Percentiles rank a stretch among this genome's conserved stretches.
Evolutionary conservation across 2,113 vertebrate species (phyloP).

Genomic region (Empidonax alnorum): DNA sequence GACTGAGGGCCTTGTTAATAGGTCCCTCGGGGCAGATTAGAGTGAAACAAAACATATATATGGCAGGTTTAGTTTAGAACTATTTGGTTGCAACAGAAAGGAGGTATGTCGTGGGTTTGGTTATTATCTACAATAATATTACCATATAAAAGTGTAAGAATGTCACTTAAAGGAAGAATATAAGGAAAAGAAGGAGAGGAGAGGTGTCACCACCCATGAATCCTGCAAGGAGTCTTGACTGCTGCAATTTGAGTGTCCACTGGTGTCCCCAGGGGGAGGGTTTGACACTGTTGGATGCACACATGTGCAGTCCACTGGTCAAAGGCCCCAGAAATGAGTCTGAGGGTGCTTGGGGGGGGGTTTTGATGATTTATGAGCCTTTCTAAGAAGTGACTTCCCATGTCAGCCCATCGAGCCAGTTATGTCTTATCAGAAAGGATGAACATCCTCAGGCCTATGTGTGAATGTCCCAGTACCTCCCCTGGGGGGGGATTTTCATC

Average conservation of each 20-base stretch:
- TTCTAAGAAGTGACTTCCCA: not conserved
- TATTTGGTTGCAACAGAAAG: not conserved
- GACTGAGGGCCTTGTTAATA: not conserved
- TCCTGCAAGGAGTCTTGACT: not conserved
- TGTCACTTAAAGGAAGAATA: not conserved
- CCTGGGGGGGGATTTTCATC: not conserved
- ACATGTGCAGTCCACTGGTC: not conserved
- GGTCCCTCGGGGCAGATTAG: not conserved
- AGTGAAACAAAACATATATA: not conserved
- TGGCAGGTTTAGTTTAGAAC: not conserved
- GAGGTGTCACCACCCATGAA: not conserved
- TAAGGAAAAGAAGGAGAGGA: not conserved
- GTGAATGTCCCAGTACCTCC: not conserved
- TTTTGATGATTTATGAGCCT: not conserved
- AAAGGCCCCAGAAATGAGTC: not conserved
- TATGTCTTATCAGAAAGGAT: not conserved
- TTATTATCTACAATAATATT: not conserved
- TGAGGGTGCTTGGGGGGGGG: not conserved
- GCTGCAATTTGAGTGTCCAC: no score
- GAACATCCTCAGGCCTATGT: not conserved
- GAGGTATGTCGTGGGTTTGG: not conserved
- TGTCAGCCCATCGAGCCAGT: not conserved
- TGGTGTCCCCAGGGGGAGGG: not conserved
- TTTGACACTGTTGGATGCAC: not conserved
- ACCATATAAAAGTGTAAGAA: not conserved